Conservation (phyloP, 2,113 vertebrate species). For the Meleagris gallopavo region DNA sequence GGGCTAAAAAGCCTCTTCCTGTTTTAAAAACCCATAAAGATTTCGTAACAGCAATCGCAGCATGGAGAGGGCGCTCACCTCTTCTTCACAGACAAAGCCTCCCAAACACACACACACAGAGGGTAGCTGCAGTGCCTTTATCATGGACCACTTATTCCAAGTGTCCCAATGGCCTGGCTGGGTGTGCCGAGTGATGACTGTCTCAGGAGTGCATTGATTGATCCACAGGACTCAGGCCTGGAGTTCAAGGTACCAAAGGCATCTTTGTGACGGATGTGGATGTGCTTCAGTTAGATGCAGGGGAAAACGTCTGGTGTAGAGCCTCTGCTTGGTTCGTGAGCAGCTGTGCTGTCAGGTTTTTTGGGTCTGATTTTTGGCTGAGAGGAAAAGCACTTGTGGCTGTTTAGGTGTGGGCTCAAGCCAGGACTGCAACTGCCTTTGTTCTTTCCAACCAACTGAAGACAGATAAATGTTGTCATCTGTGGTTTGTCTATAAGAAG, state of each 20-base stretch:
- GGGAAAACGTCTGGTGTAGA: neutral
- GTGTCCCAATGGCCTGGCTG: neutral
- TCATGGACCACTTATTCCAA: neutral
- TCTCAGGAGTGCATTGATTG: neutral
- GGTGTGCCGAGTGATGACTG: neutral
- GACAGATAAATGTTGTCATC: neutral
- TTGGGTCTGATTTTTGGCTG: neutral
- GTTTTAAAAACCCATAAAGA: neutral
- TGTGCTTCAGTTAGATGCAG: neutral
- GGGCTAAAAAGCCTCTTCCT: neutral
- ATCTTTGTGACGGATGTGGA: neutral
- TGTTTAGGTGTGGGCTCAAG: neutral
- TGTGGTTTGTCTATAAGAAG: neutral
- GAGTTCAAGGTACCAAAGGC: neutral
- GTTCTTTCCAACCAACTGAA: neutral
- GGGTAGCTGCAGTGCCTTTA: neutral
- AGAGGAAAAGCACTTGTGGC: neutral
- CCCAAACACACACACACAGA: rapidly evolving
- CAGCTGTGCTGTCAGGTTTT: neutral
- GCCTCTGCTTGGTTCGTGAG: neutral
- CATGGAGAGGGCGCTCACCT: neutral
- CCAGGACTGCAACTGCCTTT: neutral
- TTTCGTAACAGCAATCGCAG: neutral
- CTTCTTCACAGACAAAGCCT: neutral
- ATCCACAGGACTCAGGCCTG: neutral